A percentile compares a stretch with the other conserved stretches of the same genome.
Conservation (phyloP, 2,797 vertebrate genomes). For the Phrynocephalus vlangalii region DNA sequence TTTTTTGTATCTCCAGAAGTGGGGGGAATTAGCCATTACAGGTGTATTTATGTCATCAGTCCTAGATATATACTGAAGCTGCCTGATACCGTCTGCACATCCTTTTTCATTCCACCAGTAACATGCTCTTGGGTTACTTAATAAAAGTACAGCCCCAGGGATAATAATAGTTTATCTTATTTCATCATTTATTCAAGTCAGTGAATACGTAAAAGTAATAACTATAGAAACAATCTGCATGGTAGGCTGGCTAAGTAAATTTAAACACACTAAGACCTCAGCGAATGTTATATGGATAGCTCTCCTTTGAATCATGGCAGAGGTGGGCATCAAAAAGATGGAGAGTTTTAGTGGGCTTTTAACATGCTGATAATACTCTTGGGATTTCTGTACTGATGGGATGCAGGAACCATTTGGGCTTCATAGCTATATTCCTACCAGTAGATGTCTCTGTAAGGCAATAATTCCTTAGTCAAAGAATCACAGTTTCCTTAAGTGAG, state of each 20-base stretch:
- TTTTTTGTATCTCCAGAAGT: too few relatives aligned
- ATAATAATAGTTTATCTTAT: not conserved
- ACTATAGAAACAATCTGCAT: not conserved
- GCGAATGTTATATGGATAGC: not conserved
- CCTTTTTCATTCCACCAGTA: too few relatives aligned
- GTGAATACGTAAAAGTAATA: not conserved
- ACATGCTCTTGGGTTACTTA: too few relatives aligned
- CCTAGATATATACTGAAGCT: too few relatives aligned
- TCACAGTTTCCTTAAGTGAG: constrained; percentile 47
- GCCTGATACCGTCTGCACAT: too few relatives aligned
- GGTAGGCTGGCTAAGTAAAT: not conserved
- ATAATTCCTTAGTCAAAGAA: constrained; percentile 43
- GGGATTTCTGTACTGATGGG: not conserved
- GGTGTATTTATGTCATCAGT: too few relatives aligned
- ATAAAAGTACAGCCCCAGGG: too few relatives aligned
- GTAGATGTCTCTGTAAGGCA: constrained; percentile 78
- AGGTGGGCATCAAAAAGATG: not conserved
- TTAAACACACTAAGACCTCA: not conserved
- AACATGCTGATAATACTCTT: constrained; percentile 12
- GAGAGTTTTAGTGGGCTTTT: constrained; percentile 2
- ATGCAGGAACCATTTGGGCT: constrained; percentile 6
- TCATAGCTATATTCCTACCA: constrained; percentile 56
- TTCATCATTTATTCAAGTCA: not conserved
- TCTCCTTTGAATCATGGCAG: constrained; percentile 3
- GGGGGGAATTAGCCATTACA: too few relatives aligned